These are phyloP conservation scores for Hassar affinis DNA, from an alignment of 2,113 vertebrate species.

Conservation along the genomic window DNA sequence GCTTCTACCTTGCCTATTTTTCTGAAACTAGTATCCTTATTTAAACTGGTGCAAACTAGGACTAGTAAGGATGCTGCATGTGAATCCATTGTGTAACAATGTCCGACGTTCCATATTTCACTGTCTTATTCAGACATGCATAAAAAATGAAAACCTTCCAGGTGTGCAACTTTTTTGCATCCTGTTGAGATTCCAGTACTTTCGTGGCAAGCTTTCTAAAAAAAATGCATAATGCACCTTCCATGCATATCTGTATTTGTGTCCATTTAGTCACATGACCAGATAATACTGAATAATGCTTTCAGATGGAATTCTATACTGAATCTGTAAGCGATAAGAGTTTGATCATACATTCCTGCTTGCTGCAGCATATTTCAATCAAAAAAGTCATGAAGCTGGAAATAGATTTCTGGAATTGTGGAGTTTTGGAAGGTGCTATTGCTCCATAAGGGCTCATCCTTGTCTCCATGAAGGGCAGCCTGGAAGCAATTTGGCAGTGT, in stretches of 20 bases:
- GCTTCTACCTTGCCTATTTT: background rate
- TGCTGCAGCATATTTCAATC: background rate
- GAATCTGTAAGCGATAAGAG: background rate
- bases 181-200: background rate
- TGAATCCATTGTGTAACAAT: background rate
- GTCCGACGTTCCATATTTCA: background rate
- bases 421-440: conserved; percentile 19
- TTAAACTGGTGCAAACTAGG: background rate
- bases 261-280: background rate
- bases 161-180: background rate
- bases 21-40: background rate
- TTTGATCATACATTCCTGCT: background rate
- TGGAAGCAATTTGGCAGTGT: conserved; percentile 89
- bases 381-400: background rate
- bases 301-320: background rate
- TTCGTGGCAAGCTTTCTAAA: background rate
- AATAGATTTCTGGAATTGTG: background rate
- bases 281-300: background rate
- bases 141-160: background rate
- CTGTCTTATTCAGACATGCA: background rate
- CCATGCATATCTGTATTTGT: background rate
- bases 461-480: conserved; percentile 61
- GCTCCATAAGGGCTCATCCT: conserved; percentile 36
- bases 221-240: background rate
- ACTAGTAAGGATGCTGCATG: background rate